Base-by-base conservation (phyloP, 2,888 invertebrate genomes). In the Yponomeuta sedellus region DNA sequence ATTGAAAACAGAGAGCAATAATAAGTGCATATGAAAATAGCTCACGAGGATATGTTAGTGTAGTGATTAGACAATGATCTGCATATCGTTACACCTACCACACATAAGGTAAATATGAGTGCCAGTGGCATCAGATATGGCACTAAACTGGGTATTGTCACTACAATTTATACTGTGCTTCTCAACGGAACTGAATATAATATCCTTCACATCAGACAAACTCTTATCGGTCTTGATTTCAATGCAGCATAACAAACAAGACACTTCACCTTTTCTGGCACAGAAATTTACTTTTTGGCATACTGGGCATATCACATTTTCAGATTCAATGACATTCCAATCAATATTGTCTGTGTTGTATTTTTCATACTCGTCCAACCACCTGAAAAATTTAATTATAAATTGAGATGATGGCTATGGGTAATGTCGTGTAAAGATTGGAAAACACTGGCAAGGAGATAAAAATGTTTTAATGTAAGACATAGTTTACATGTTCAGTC, bases 241-340 rank as follows among this genome's bases (percentile, higher is more conserved):
- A 66, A 72, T 76, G 66, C 79, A 84, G 72, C 93, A 93, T 67
- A 75, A 72, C 67, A 79, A 77, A 71, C 87, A 92, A 10, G 71
- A 68, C 11, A 86, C 57, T 19, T 68, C 66, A 11, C 73, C 72
- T 69, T 74, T 74, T 19, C 70, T 56, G 59, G 78, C 70, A 57
- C 73, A 71, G n/a, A 88, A 75, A 71, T 86, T 86, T 12, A 74
- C 70, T 75, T 86, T 85, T 74, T 92, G 84, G 69, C 93, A 93
- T 19, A 93, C 76, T 0, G 92, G 92, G 70, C 93, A 93, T 70
- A 92, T 87, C 0, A 92, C 79, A 72, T 79, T 76, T 64, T 85
- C 82, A 66, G 81, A 74, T 67, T 89, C 86, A 25, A 87, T 71
- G 66, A 74, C 68, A 64, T 85, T 83, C 88, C 86, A 88, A 72